phyloP scores from a whole-genome alignment of 1,140 invertebrate species.

The Oedothorax gibbosus region DNA sequence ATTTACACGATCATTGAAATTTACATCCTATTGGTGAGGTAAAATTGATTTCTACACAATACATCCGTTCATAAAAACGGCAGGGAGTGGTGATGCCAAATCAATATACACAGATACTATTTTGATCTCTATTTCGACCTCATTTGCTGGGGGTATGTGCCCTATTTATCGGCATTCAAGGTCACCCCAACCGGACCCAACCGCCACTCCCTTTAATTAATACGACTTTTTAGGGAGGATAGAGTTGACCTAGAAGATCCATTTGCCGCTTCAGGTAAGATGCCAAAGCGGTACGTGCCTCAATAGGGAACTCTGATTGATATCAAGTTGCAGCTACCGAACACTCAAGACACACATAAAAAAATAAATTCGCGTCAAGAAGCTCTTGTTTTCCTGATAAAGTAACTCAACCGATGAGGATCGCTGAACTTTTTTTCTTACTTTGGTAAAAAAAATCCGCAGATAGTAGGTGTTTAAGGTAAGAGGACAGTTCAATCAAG shows the following conservation, averaged over 20 bases:
- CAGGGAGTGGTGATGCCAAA: neutral
- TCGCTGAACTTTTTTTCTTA: no score
- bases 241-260: constrained; percentile 57
- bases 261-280: constrained; percentile 41
- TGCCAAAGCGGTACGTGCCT: constrained; percentile 26
- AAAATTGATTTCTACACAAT: no score
- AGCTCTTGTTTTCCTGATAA: no score
- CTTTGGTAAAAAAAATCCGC: no score
- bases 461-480: no score
- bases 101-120: constrained; percentile 37
- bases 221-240: constrained; percentile 54
- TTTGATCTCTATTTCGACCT: constrained; percentile 48
- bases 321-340: constrained; percentile 47
- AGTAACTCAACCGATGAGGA: no score
- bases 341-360: no score
- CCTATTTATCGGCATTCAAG: constrained; percentile 61
- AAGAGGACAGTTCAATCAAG: no score
- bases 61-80: no score
- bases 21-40: no score
- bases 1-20: no score
- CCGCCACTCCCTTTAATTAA: constrained; percentile 60
- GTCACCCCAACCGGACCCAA: constrained; percentile 59
- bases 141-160: constrained; percentile 48
- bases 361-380: no score
- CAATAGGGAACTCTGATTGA: constrained; percentile 37